Base-by-base conservation (phyloP, 2,888 invertebrate species). In the Eudasyphora cyanicolor region DNA sequence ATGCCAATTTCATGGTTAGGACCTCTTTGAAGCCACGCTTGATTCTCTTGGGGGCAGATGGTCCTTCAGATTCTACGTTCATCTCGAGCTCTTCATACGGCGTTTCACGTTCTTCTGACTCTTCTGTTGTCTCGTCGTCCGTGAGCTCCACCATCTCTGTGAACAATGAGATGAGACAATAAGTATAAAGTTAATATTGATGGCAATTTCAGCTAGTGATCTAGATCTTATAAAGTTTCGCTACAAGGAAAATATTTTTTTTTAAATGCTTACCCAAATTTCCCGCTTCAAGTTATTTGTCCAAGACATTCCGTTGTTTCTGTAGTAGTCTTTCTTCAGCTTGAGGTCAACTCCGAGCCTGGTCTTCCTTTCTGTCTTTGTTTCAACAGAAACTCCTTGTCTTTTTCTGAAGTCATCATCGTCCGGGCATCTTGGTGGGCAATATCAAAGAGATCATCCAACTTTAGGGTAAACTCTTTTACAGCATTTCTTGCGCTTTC, bases 141-240 rank as follows among this genome's bases (percentile, higher is more conserved):
- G 21, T 54, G 17, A 54, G 54, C 17, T 54, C 54, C 54, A 54
- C 54, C 54, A 21, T 54, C 19, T 54, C 54, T 54, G 54, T 54
- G 54, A 54, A 54, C 54, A 54, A 54, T 21, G 54, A 54, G 54
- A 49, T n/a, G 49, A n/a, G 49, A 49, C 49, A 49, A 49, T 8
- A 49, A 49, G 49, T n/a, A 5, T 49, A 54, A 54, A 54, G 54
- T 54, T 54, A 54, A 54, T 54, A 54, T 54, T 54, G 54, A 54
- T 24, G 17, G 54, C 10, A 54, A 21, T 54, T 54, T 54, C 54
- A 54, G 54, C 54, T 8, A n/a, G 49, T 49, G 49, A 49, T 49
- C 49, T 49, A n/a, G 14, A n/a, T n/a, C n/a, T n/a, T n/a, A n/a
- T 35, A 35, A 35, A 35, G 35, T 35, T 35, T 35, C 35, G 35